phyloP scores from a whole-genome alignment of 92 coral and sea anemone species.

The Porites rus region DNA sequence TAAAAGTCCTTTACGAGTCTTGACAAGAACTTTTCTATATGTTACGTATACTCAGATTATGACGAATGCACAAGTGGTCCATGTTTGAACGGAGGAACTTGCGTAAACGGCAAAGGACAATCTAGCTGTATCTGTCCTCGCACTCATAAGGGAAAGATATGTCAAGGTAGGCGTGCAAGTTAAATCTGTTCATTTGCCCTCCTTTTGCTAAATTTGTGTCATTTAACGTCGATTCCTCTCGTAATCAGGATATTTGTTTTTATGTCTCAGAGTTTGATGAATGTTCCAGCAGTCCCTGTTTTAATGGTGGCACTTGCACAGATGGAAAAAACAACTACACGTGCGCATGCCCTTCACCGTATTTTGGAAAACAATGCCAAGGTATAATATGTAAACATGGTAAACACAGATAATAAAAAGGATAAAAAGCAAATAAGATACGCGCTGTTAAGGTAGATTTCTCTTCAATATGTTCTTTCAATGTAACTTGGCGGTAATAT shows the following conservation, averaged over 20 bases:
- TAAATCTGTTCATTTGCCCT: no score
- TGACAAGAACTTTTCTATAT: no score
- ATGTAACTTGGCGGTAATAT: no score
- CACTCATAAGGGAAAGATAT: neutral
- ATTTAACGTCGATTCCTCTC: no score
- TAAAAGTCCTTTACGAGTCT: no score
- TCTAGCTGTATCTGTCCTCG: neutral
- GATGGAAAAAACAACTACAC: slow-evolving; percentile 29
- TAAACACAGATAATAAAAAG: no score
- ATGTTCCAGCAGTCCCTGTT: slow-evolving; percentile 63
- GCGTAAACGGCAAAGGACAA: neutral
- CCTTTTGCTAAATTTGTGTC: no score
- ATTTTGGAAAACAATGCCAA: slow-evolving; percentile 38
- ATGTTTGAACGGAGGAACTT: slow-evolving; percentile 8
- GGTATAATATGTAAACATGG: neutral
- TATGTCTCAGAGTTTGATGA: slow-evolving; percentile 47
- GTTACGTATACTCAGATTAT: neutral
- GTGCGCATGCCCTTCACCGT: slow-evolving; percentile 43
- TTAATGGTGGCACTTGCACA: slow-evolving; percentile 59
- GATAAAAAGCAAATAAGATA: no score
- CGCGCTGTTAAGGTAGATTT: no score
- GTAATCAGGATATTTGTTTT: neutral
- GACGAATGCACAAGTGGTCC: slow-evolving; percentile 1
- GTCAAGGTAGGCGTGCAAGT: neutral
- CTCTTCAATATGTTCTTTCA: no score